phyloP scores from a whole-genome alignment of 2,888 invertebrate species.

The Euplexia lucipara region DNA sequence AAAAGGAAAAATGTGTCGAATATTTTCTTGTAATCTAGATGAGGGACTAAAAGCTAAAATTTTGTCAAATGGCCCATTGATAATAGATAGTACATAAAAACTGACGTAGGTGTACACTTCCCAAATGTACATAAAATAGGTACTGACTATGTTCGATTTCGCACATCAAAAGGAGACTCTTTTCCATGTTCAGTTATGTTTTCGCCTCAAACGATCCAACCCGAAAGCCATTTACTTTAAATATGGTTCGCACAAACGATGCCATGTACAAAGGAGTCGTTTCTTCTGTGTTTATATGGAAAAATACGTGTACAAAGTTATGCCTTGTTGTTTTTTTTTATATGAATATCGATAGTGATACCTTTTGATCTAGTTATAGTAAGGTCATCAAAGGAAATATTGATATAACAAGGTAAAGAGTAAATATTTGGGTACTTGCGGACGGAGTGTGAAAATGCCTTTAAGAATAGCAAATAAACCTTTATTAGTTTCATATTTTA shows the following conservation, averaged over 20 bases:
- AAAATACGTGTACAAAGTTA: constrained; percentile 19
- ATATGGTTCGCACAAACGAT: constrained; percentile 59
- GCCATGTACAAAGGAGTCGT: constrained; percentile 48
- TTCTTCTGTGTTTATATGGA: constrained; percentile 20
- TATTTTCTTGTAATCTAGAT: too few species aligned
- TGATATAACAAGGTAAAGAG: not conserved
- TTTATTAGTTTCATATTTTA: too few species aligned
- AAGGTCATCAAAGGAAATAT: not conserved
- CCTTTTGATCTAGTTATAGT: constrained; percentile 1
- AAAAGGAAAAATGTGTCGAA: too few species aligned
- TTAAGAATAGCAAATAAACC: too few species aligned
- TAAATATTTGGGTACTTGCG: not conserved
- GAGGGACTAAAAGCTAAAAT: too few species aligned
- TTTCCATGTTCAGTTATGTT: constrained; percentile 51
- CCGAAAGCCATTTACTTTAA: constrained; percentile 66
- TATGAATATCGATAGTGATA: constrained; percentile 3
- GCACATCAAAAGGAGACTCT: constrained; percentile 56
- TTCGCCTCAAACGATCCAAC: constrained; percentile 49
- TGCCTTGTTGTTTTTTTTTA: constrained; percentile 19
- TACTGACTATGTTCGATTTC: constrained; percentile 45
- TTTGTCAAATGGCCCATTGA: too few species aligned
- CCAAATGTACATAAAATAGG: constrained; percentile 36
- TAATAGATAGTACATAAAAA: too few species aligned
- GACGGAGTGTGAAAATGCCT: too few species aligned
- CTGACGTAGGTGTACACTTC: too few species aligned